Percentiles rank a stretch among this genome's conserved stretches.
These are phyloP conservation scores for Rhaphigaster nebulosa DNA, from an alignment of 2,888 invertebrate species.

Conservation along the genomic window DNA sequence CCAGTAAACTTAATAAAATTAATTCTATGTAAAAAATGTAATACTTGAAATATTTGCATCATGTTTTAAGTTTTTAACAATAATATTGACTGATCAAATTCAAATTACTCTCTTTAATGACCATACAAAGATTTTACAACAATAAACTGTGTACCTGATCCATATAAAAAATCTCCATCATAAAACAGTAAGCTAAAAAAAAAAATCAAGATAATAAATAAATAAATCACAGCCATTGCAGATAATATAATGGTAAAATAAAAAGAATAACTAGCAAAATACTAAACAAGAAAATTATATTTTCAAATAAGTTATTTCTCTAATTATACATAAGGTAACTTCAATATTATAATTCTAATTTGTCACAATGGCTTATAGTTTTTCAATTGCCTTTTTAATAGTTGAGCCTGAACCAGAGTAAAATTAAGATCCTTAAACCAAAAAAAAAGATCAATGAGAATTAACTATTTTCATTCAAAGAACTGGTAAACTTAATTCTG, in stretches of 20 bases:
- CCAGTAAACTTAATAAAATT: not conserved
- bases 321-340: constrained; percentile 3
- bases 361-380: not conserved
- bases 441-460: not conserved
- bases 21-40: not conserved
- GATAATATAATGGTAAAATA: constrained; percentile 2
- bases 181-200: not conserved
- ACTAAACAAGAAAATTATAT: not conserved
- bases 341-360: not conserved
- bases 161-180: not conserved
- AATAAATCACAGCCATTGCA: constrained; percentile 23
- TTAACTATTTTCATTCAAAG: not conserved
- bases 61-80: not conserved
- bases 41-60: not conserved
- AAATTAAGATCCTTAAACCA: not conserved
- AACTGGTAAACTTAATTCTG: not conserved
- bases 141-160: not conserved
- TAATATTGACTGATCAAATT: not conserved
- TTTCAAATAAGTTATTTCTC: not conserved
- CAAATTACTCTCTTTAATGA: not conserved
- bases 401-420: not conserved
- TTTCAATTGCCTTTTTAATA: not conserved
- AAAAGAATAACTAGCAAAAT: constrained; percentile 1
- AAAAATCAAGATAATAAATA: not conserved
- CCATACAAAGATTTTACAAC: not conserved